Evolutionary conservation across 1,140 invertebrate species (phyloP), one percentile per base, ranked within the genome.

Genomic region (Agraylea sexmaculata): DNA sequence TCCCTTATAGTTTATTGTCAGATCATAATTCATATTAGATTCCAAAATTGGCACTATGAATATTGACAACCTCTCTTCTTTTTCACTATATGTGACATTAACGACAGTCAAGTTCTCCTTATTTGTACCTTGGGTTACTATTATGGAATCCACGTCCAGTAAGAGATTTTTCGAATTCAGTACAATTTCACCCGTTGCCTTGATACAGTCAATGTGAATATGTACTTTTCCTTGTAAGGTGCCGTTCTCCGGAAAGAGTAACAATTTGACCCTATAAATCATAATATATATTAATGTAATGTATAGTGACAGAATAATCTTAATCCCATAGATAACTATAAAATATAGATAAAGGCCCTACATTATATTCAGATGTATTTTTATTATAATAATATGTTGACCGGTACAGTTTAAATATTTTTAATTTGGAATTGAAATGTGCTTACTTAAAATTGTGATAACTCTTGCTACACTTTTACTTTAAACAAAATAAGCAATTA

Each of bases 161-260:
- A 27, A 11, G 2, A 48, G 27, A 27, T 44, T 22, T 19, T 44
- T 44, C 8, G 32, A 12, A 40, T 48, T 48, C 28, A 48, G 20
- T 6, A 41, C 18, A 5, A 48, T 32, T n/a, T 37, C 13, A 13
- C 41, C 38, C 18, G 46, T 48, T 1, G 21, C 10, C 7, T 38
- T 30, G 1, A 42, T 18, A 16, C 46, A 48, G 10, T 31, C 19
- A 19, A 48, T 23, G 12, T 8, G 12, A 17, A 48, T 48, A n/a
- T 16, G 33, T 6, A 42, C 42, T 23, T 44, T 13, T 4, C 46
- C 46, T 12, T 17, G 2, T 4, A 39, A 41, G 4, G 39, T 41
- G 22, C 23, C 22, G 29, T 44, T 41, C 11, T 39, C 0, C 8
- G 39, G 37, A 6, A 43, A 17, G 7, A 35, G n/a, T 8, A 39